These are phyloP conservation scores for Lanius collurio DNA, from an alignment of 2,113 vertebrate species.

Conservation along the genomic window DNA sequence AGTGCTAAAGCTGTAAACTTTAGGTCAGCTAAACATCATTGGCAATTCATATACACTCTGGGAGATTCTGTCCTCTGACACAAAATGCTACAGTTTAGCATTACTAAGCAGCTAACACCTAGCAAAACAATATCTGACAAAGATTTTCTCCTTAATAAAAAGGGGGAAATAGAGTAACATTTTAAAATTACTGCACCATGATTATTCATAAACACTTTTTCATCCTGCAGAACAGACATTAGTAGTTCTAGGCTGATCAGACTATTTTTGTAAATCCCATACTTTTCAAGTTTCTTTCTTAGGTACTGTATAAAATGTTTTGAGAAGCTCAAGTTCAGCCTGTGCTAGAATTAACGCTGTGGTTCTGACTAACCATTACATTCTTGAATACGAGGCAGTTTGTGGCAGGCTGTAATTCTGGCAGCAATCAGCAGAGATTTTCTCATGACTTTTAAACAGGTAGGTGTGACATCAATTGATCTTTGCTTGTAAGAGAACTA, in stretches of 20 bases:
- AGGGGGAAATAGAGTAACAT: background rate
- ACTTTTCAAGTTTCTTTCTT: background rate
- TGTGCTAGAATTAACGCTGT: background rate
- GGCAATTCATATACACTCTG: constrained; percentile 6
- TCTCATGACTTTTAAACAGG: constrained; percentile 44
- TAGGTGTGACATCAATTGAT: constrained; percentile 38
- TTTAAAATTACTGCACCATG: background rate
- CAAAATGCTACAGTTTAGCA: background rate
- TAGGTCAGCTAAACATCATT: constrained; percentile 3
- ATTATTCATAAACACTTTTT: background rate
- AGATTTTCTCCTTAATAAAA: background rate
- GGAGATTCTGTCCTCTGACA: constrained; percentile 17
- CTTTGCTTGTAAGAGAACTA: constrained; percentile 18
- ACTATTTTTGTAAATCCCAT: background rate
- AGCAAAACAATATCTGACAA: background rate
- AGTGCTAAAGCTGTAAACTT: constrained; percentile 37
- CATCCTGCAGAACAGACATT: background rate
- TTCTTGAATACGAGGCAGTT: background rate
- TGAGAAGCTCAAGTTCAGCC: background rate
- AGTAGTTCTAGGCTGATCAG: background rate
- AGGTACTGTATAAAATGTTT: background rate
- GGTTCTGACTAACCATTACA: constrained; percentile 12
- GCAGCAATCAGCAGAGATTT: constrained; percentile 20
- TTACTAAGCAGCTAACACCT: constrained; percentile 2
- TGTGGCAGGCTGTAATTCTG: constrained; percentile 38